A percentile compares a stretch with the other conserved stretches of the same genome.
Evolutionary conservation across 2,797 vertebrate genomes (phyloP).

Genomic region (Perodicticus potto): DNA sequence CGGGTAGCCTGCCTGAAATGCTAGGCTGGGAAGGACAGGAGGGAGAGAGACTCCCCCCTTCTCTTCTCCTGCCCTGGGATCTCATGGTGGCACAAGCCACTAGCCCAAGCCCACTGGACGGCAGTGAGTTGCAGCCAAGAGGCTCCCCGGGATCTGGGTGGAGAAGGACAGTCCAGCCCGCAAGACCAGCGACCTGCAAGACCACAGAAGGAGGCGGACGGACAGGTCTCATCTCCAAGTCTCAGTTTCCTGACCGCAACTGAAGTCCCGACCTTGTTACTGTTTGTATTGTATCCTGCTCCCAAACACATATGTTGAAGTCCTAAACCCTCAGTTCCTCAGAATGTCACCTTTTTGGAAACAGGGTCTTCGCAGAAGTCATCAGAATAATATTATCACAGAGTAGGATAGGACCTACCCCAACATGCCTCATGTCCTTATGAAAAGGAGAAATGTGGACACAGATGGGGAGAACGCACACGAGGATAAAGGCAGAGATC

Average conservation of each 20-base stretch:
- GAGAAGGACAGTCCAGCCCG: neutral
- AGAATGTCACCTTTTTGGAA: neutral
- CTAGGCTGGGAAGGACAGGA: fast-evolving
- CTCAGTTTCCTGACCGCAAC: neutral
- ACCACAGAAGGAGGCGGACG: fast-evolving
- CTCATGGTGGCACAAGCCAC: fast-evolving
- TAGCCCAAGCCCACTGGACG: neutral
- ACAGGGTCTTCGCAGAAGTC: neutral
- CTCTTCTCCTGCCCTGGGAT: neutral
- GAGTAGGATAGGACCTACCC: fast-evolving
- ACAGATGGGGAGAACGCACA: fast-evolving
- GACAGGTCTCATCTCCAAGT: no score
- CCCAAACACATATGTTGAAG: fast-evolving
- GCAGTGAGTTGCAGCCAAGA: neutral
- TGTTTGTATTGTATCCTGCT: fast-evolving
- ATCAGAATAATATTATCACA: fast-evolving
- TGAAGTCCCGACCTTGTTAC: neutral
- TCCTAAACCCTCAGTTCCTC: neutral
- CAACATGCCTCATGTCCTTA: no score
- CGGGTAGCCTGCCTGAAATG: fast-evolving
- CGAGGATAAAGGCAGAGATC: fast-evolving
- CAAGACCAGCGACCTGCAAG: fast-evolving
- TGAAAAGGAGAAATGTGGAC: no score
- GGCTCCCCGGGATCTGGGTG: fast-evolving
- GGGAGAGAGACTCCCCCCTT: no score